Base-by-base conservation (phyloP, 2,113 vertebrate species). In the Gallinago jamesoni region DNA sequence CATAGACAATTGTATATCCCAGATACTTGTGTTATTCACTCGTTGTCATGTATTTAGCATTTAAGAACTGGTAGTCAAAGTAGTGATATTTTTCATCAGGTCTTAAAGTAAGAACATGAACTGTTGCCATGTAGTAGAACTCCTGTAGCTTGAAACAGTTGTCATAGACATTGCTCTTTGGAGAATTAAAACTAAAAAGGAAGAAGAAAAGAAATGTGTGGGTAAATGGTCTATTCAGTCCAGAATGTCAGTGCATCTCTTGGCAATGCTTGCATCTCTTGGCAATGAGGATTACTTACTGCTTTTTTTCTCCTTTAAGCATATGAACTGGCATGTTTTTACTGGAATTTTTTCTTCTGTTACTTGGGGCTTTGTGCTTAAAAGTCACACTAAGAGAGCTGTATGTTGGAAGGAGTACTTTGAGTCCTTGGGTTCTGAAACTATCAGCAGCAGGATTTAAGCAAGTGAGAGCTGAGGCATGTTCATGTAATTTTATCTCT, bases 161-260 rank as follows among this genome's bases (percentile, higher is more conserved):
- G 57, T 60, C 48, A 69, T 67, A 57, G 63, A 48, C 35, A 5
- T 90, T 72, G 79, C 45, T 96, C 17, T 7, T 31, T 90, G 87
- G 92, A 74, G 72, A 63, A 50, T n/a, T 90, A 25, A 73, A 90
- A 80, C 76, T 28, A 22, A 73, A 84, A 94, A 73, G 41, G 12
- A 73, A 39, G 84, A 83, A 81, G 27, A 57, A 15, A 28, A 70
- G 6, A 39, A 72, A 7, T 62, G 35, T 41, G 21, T 60, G 39
- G 74, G 50, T 67, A 86, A 94, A 94, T 76, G 73, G 19, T 45
- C n/a, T 62, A 4, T 84, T 87, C 14, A 39, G 0, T 82, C 60
- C 37, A 35, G 87, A 84, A 84, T 94, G 84, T 87, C 72, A 74
- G 68, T 62, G 28, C 69, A 69, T 84, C 90, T 96, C 92, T 75